A percentile compares a stretch with the other conserved stretches of the same genome.
Conservation (phyloP, 2,888 invertebrate genomes). For the Atrina japonica region DNA sequence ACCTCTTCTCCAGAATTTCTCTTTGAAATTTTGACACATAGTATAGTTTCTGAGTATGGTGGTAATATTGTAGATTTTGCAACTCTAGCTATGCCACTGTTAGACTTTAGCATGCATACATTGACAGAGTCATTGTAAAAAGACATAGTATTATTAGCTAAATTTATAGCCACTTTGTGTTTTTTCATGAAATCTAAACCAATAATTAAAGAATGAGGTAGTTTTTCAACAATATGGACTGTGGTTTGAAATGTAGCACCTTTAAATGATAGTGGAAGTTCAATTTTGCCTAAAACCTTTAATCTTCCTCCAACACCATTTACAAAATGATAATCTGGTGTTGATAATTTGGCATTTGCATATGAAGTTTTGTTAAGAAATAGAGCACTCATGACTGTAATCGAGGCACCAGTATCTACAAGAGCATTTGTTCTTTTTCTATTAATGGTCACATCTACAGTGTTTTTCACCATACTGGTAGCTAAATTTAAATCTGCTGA, state of each 20-base stretch:
- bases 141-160: too few relatives aligned
- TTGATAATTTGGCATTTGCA: slow-evolving; percentile 1
- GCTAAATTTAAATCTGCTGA: background rate
- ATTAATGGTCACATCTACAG: background rate
- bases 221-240: too few relatives aligned
- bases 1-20: too few relatives aligned
- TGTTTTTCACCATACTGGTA: slow-evolving; percentile 1
- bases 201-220: too few relatives aligned
- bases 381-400: slow-evolving; percentile 3
- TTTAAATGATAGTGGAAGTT: background rate
- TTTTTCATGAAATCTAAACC: too few relatives aligned
- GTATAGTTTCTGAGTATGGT: too few relatives aligned
- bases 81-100: too few relatives aligned
- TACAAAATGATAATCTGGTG: slow-evolving; percentile 8
- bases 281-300: slow-evolving; percentile 11
- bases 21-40: too few relatives aligned
- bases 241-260: slow-evolving; percentile 1
- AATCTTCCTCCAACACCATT: slow-evolving; percentile 9
- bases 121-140: too few relatives aligned
- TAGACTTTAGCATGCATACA: too few relatives aligned
- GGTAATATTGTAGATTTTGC: too few relatives aligned
- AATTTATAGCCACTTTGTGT: too few relatives aligned
- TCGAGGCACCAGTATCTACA: slow-evolving; percentile 4
- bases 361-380: slow-evolving; percentile 4
- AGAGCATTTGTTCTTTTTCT: slow-evolving; percentile 8